A percentile compares a stretch with the other conserved stretches of the same genome.
These are phyloP conservation scores for Cavia aperea DNA, from an alignment of 2,113 vertebrate species.

Conservation along the genomic window DNA sequence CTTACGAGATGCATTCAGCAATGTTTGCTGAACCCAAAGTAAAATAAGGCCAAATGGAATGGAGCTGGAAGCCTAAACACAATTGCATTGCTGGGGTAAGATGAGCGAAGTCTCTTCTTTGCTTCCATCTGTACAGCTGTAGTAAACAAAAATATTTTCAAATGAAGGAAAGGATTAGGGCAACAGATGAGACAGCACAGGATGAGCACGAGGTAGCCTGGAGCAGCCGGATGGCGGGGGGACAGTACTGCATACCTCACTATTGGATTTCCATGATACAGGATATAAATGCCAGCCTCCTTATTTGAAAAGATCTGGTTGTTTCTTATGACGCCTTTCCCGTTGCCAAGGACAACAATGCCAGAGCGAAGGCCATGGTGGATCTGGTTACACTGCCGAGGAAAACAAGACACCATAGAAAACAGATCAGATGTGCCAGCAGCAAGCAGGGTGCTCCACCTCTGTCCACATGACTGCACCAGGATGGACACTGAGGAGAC, in stretches of 20 bases:
- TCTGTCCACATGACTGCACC: background rate
- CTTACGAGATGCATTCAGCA: background rate
- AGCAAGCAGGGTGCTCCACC: background rate
- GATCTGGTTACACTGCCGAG: conserved; percentile 89
- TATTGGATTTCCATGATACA: conserved; percentile 89
- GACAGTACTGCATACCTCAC: conserved; percentile 80
- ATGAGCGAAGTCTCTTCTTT: background rate
- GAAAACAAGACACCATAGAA: conserved; percentile 42
- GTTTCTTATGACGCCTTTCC: conserved; percentile 89
- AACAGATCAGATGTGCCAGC: background rate
- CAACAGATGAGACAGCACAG: background rate
- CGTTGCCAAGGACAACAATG: conserved; percentile 89
- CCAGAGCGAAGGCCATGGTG: conserved; percentile 91
- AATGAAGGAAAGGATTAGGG: background rate
- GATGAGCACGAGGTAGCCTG: background rate
- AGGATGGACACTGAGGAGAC: fast-evolving
- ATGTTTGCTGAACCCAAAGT: background rate
- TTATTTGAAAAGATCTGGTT: conserved; percentile 95
- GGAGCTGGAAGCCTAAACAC: background rate
- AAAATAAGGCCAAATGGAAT: background rate
- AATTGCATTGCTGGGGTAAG: background rate
- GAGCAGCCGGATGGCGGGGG: background rate
- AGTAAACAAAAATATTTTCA: conserved; percentile 23
- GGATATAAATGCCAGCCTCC: conserved; percentile 92
- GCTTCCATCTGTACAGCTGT: background rate